These are phyloP conservation scores for Papilio dardanus DNA, from an alignment of 1,140 invertebrate genomes.

Conservation along the genomic window DNA sequence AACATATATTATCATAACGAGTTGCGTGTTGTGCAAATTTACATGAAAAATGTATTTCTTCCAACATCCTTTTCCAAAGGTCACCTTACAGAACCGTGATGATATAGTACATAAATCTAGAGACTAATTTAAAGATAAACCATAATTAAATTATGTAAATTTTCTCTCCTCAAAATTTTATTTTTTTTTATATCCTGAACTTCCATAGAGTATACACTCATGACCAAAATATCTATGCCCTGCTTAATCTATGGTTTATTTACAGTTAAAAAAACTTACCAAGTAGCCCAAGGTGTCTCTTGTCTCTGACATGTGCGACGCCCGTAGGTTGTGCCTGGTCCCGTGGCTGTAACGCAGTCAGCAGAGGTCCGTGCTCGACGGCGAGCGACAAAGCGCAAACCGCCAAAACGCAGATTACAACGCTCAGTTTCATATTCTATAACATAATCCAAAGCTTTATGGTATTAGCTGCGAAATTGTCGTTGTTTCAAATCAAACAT, in stretches of 20 bases:
- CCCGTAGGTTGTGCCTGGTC: constrained; percentile 30
- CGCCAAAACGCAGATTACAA: constrained; percentile 56
- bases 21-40: constrained; percentile 7
- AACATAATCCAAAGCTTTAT: constrained; percentile 33
- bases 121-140: background rate
- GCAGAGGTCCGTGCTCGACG: constrained; percentile 50
- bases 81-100: background rate
- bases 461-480: too few relatives aligned
- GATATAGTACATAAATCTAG: background rate
- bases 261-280: constrained; percentile 3
- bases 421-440: constrained; percentile 63
- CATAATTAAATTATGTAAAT: background rate
- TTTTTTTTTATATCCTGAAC: too few relatives aligned
- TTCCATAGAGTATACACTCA: too few relatives aligned
- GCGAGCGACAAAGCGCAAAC: constrained; percentile 56
- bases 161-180: too few relatives aligned
- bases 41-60: constrained; percentile 14
- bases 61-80: background rate
- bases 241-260: background rate
- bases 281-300: constrained; percentile 43
- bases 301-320: constrained; percentile 41
- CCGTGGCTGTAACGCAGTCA: constrained; percentile 45
- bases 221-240: background rate
- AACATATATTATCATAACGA: constrained; percentile 11
- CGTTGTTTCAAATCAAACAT: too few relatives aligned